These are phyloP conservation scores for Hyles euphorbiae DNA, from an alignment of 1,140 invertebrate species.

Conservation along the genomic window DNA sequence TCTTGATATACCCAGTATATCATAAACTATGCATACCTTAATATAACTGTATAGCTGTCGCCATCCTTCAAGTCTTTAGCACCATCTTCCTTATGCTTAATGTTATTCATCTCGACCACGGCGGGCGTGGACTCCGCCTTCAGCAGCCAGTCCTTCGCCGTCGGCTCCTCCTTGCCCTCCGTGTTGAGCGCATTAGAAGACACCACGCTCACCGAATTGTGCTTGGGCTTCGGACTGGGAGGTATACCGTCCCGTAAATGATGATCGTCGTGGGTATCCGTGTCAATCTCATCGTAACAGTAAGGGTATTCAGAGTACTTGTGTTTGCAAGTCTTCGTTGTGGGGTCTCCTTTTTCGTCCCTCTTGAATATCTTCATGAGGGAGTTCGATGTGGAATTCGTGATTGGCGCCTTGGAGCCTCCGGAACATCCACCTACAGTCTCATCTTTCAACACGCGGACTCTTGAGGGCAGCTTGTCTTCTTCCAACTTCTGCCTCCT, in stretches of 20 bases:
- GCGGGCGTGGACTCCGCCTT: constrained; percentile 49
- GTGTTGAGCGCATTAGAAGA: constrained; percentile 61
- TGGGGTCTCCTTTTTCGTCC: constrained; percentile 72
- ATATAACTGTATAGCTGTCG: constrained; percentile 81
- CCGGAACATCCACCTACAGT: constrained; percentile 76
- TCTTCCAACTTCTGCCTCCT: constrained; percentile 77
- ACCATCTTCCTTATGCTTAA: constrained; percentile 62
- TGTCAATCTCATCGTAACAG: constrained; percentile 87
- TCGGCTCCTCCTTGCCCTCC: constrained; percentile 62
- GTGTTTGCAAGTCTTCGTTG: constrained; percentile 85
- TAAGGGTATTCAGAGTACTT: constrained; percentile 90
- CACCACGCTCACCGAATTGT: constrained; percentile 66
- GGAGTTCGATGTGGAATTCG: constrained; percentile 55
- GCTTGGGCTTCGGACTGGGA: constrained; percentile 57
- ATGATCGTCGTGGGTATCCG: constrained; percentile 80
- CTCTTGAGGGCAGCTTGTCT: constrained; percentile 78
- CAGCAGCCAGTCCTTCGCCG: constrained; percentile 66
- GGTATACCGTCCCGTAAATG: constrained; percentile 66
- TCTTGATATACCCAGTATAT: too few relatives aligned
- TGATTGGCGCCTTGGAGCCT: constrained; percentile 60
- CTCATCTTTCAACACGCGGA: constrained; percentile 80
- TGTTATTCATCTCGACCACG: constrained; percentile 67
- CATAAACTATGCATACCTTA: constrained; percentile 53
- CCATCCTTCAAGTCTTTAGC: constrained; percentile 73
- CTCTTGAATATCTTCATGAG: constrained; percentile 65